These are phyloP conservation scores for Celastrina argiolus DNA, from an alignment of 2,888 invertebrate genomes.

Conservation along the genomic window DNA sequence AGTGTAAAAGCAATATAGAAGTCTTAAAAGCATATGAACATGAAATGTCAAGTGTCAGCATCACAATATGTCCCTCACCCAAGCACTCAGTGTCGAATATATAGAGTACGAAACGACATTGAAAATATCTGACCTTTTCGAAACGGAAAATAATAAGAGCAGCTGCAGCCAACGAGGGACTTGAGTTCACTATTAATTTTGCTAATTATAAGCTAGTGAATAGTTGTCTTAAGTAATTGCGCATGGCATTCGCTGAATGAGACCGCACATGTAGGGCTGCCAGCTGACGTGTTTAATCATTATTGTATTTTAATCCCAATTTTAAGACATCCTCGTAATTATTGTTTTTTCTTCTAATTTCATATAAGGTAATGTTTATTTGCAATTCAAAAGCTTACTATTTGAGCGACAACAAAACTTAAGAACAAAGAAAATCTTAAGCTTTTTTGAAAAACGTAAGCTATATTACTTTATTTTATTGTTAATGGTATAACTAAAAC, in stretches of 20 bases:
- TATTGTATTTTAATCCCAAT: background rate
- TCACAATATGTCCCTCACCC: background rate
- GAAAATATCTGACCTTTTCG: background rate
- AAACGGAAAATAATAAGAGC: background rate
- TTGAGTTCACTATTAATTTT: background rate
- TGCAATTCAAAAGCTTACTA: no score
- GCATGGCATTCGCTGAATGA: background rate
- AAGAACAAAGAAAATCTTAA: no score
- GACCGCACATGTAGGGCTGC: background rate
- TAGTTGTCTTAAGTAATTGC: slow-evolving; percentile 5
- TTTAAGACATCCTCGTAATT: background rate
- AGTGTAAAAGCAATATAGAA: background rate
- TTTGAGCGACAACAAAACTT: no score
- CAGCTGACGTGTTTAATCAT: background rate
- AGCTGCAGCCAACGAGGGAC: background rate
- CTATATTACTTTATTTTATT: no score
- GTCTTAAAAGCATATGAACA: background rate
- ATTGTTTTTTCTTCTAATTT: background rate
- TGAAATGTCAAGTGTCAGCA: slow-evolving; percentile 8
- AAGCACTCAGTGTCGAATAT: background rate
- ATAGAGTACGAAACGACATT: background rate
- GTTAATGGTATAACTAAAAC: no score
- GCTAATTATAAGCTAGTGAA: background rate
- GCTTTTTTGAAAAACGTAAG: no score
- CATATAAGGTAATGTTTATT: no score